phyloP scores from a whole-genome alignment of 2,888 invertebrate species.

The Anorthoa munda region DNA sequence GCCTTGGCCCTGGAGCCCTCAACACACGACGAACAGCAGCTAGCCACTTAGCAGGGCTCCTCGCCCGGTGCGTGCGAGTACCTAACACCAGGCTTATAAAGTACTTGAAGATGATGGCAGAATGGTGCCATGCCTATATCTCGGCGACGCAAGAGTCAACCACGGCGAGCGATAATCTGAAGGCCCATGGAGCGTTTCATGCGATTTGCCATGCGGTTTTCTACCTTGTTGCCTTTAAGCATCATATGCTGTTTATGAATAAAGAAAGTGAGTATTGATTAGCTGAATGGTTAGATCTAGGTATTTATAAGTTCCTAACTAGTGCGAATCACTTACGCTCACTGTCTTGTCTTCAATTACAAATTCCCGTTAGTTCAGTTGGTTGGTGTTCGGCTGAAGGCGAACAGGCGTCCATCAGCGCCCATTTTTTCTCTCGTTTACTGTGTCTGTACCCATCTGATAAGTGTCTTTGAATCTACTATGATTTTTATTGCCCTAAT shows the following conservation, averaged over 20 bases:
- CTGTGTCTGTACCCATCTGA: no score
- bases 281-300: no score
- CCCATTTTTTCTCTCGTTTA: no score
- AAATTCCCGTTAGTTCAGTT: no score
- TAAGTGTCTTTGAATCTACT: no score
- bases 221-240: conserved; percentile 97
- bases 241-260: conserved; percentile 94
- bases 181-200: conserved; percentile 97
- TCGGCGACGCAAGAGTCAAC: conserved; percentile 91
- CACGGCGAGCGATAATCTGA: conserved; percentile 80
- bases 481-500: no score
- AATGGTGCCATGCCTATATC: conserved; percentile 97
- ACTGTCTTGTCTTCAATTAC: no score
- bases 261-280: conserved; percentile 93
- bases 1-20: conserved; percentile 81
- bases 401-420: no score
- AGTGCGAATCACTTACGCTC: no score
- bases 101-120: conserved; percentile 93
- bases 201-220: conserved; percentile 98
- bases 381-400: no score
- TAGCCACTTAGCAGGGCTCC: conserved; percentile 84
- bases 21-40: conserved; percentile 85
- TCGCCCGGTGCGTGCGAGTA: conserved; percentile 85
- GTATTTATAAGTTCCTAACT: no score
- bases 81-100: conserved; percentile 82